A percentile compares a stretch with the other conserved stretches of the same genome.
Evolutionary conservation across 2,113 vertebrate species (phyloP).

Genomic region (Nasalis larvatus): DNA sequence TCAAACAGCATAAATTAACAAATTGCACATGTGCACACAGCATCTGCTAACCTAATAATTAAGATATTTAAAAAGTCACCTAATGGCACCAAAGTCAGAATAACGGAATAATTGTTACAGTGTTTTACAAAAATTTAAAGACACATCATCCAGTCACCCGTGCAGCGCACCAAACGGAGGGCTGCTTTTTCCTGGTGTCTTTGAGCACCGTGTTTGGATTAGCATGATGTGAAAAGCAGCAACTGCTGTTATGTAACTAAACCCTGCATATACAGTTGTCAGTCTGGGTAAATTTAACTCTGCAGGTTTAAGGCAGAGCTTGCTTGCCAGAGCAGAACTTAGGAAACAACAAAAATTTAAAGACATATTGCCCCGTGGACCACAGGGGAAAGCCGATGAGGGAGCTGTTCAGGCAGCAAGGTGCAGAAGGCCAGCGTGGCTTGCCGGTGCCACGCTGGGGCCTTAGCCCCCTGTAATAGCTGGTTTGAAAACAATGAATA

Average conservation of each 20-base stretch:
- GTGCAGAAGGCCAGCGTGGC: background rate
- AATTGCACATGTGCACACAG: conserved; percentile 65
- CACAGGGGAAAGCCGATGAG: background rate
- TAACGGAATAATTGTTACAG: conserved; percentile 67
- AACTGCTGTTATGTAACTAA: conserved; percentile 87
- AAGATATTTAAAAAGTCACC: conserved; percentile 69
- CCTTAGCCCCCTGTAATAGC: background rate
- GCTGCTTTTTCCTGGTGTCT: conserved; percentile 74
- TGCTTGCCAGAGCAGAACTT: conserved; percentile 78
- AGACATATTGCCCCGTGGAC: conserved; percentile 65
- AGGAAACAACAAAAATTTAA: conserved; percentile 80
- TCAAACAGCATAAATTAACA: conserved; percentile 65
- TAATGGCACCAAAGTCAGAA: conserved; percentile 52
- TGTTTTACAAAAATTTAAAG: conserved; percentile 49
- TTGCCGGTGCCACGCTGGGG: background rate
- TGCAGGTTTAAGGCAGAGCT: conserved; percentile 85
- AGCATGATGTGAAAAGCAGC: conserved; percentile 82
- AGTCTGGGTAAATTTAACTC: conserved; percentile 89
- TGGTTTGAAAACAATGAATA: conserved; percentile 60
- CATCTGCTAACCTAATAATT: conserved; percentile 61
- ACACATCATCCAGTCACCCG: conserved; percentile 70
- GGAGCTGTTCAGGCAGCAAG: background rate
- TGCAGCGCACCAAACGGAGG: conserved; percentile 42
- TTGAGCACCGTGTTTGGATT: conserved; percentile 82
- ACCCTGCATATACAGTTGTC: conserved; percentile 87